Percentiles rank a stretch among this genome's conserved stretches.
These are phyloP conservation scores for Actenoides lindsayi DNA, from an alignment of 2,113 vertebrate genomes.

Conservation along the genomic window DNA sequence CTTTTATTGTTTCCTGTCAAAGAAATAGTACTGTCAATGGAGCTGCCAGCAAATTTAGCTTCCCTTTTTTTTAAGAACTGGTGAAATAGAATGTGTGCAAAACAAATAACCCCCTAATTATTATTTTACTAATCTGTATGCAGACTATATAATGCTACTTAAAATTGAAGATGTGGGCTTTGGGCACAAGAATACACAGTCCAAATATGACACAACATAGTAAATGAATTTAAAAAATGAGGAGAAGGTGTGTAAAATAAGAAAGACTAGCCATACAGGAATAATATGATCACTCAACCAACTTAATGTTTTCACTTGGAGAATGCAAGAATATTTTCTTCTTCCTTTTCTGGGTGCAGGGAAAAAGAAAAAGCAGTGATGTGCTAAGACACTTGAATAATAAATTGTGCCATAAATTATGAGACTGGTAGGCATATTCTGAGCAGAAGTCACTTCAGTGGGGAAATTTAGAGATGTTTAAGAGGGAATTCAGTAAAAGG, in stretches of 20 bases:
- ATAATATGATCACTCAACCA: background rate
- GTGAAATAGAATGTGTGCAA: background rate
- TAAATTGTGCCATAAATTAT: background rate
- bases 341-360: background rate
- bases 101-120: background rate
- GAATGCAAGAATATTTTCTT: background rate
- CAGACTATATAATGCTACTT: background rate
- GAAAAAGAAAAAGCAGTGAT: background rate
- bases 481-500: background rate
- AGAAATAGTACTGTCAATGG: background rate
- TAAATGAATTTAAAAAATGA: background rate
- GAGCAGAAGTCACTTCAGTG: background rate
- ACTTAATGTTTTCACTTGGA: background rate
- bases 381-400: background rate
- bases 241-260: background rate
- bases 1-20: constrained; percentile 20
- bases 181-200: background rate
- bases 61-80: background rate
- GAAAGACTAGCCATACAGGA: background rate
- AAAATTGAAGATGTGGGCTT: background rate
- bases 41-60: background rate
- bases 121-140: background rate
- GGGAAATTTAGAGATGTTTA: background rate
- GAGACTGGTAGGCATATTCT: background rate
- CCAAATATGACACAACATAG: background rate